These are phyloP conservation scores for Vidua macroura DNA, from an alignment of 2,113 vertebrate genomes.

Conservation along the genomic window DNA sequence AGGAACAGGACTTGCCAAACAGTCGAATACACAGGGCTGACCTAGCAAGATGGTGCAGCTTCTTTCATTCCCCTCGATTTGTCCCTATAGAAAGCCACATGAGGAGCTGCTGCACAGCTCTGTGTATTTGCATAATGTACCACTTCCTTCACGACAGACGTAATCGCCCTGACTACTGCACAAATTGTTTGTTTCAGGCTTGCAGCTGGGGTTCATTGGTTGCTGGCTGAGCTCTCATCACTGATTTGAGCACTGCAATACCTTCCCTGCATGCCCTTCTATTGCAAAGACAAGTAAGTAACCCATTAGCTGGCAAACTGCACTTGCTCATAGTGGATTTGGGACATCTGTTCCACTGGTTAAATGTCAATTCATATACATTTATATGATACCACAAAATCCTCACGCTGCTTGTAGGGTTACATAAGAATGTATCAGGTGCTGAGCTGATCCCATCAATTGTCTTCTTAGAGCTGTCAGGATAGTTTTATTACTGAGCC, in stretches of 20 bases:
- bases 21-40: rapidly evolving
- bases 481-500: neutral
- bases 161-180: neutral
- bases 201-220: slow-evolving; percentile 27
- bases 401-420: neutral
- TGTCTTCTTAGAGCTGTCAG: neutral
- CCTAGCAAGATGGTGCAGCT: neutral
- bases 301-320: neutral
- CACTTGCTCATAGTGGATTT: neutral
- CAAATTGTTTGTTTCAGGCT: slow-evolving; percentile 19
- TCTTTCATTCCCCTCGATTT: neutral
- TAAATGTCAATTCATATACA: neutral
- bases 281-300: neutral
- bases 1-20: neutral
- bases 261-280: neutral
- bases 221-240: neutral
- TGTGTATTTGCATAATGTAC: neutral
- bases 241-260: neutral
- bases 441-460: neutral
- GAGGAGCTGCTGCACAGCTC: neutral
- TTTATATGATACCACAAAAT: neutral
- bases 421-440: neutral
- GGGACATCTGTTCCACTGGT: neutral
- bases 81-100: neutral
- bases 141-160: neutral